Base-by-base conservation (phyloP, 2,113 vertebrate species). In the Pampusana beccarii region DNA sequence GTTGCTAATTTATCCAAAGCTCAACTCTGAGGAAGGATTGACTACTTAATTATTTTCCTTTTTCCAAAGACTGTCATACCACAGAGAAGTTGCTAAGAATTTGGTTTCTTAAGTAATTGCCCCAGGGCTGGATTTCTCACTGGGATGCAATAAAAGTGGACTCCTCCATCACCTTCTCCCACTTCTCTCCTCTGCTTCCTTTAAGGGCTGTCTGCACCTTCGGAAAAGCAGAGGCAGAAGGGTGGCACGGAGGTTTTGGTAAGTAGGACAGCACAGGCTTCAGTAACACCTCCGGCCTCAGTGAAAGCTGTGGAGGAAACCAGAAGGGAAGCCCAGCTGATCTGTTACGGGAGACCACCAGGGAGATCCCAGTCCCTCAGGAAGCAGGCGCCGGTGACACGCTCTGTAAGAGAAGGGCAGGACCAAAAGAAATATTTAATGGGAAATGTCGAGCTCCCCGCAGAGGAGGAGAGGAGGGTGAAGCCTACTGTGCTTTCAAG, bases 1-100 rank as follows among this genome's bases (percentile, higher is more conserved):
- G 82, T 42, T 88, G 80, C 58, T 93, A 94, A 96, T 96, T 96
- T 90, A 96, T 92, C 92, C 72, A 91, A 86, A 91, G 79, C 86
- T 91, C 12, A 5, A 73, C 60, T 88, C 61, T 20, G 31, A 93
- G 72, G 86, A 90, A 64, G 44, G 64, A 77, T 61, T 89, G 72
- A 94, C 86, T 87, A 77, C 72, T 80, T 93, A 94, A 95, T 79
- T 50, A 91, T 89, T 96, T 94, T 96, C 29, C 54, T 91, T 95
- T 90, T 95, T 66, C 40, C 40, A 54, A 51, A 84, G 54, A 80
- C 40, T 89, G 66, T 78, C 80, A 79, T 53, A 64, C 48, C 28
- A 74, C 77, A 69, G 44, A 71, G 67, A 77, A 67, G 46, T 46
- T 96, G 57, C 42, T 85, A 84, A 81, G 17, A 69, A 89, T 80